Base-by-base conservation (phyloP, 2,797 vertebrate genomes). In the Eptatretus atami region DNA sequence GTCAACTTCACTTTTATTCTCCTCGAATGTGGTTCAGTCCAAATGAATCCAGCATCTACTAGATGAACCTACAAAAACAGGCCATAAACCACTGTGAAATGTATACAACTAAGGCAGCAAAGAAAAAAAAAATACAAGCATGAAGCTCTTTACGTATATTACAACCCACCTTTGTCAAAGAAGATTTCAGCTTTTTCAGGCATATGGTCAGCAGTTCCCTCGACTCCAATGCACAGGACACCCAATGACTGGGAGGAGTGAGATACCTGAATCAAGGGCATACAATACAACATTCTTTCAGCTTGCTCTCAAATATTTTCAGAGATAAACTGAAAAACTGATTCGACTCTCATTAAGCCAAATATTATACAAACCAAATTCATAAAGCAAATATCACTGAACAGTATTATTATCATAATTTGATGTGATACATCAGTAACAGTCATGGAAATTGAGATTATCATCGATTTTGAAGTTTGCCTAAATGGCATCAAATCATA, bases 1-100 rank as follows among this genome's bases (percentile, higher is more conserved):
- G 85, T 94, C 68, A 98, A n/a, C 69, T 96, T 95, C 69, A 93
- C 67, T 75, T 90, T 94, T 72, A 95, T 82, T 73, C 86, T 82
- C 72, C 90, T 98, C 52, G 92, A 95, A 73, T 98, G 92, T 0
- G 92, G 92, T n/a, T 98, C 90, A 5, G 92, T 94, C 86, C 88
- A 96, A 71, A 92, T 72, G 74, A 98, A 98, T 9, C 87, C 81
- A 12, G 90, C 88, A 66, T 96, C 90, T 11, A 96, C 88, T 61
- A 96, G 78, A 14, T 86, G 79, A 14, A 96, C 86, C 92, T 95
- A 52, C 53, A 13, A 13, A 64, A 54, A 53, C 52, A 55, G 52
- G 63, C 14, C 52, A 14, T 63, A 6, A 63, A 63, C 64, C 63
- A 64, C 15, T 65, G 25, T 14, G 55, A 52, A 31, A 44, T 44